Base-by-base conservation (phyloP, 1,140 invertebrate genomes). In the Chrysomallon squamiferum region DNA sequence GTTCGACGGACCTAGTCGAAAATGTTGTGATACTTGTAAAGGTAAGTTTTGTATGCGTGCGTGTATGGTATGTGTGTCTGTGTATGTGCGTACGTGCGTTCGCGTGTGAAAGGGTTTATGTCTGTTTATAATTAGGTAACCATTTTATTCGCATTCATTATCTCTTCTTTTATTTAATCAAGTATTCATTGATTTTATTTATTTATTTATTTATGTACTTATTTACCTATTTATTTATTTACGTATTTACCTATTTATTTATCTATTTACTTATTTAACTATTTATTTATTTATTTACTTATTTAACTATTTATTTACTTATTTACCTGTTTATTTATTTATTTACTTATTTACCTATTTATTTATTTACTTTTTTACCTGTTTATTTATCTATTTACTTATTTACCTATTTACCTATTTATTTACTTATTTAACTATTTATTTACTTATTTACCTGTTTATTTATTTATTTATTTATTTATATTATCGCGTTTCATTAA, bases 1-100 rank as follows among this genome's bases (percentile, higher is more conserved):
- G 13, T 81, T 76, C 63, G 78, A 78, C 18, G 70, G 65, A 29
- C 71, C 73, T 20, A 71, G 62, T 33, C 52, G 69, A n/a, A 66
- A 65, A 20, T 81, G 79, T 62, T 81, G 79, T 56, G 75, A 81
- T 47, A 72, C 75, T 9, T 81, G 79, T 65, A 79, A 81, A 75
- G 77, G 79, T 75, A 69, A 45, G 49, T 47, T n/a, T 9, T 11
- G 11, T 22, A 15, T 52, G 15, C 7, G 25, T 52, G 25, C 9
- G 7, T 52, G 22, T n/a, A n/a, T n/a, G n/a, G n/a, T n/a, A n/a
- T n/a, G n/a, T n/a, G n/a, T n/a, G n/a, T n/a, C n/a, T n/a, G 25
- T 52, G 25, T 52, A 15, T 9, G 25, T 11, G 15, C 25, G 9
- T 22, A 9, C 7, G 49, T 52, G 9, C n/a, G n/a, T n/a, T n/a